Evolutionary conservation across 2,888 invertebrate genomes (phyloP), one percentile per base, ranked within the genome.

Genomic region (Octonoba sinensis): DNA sequence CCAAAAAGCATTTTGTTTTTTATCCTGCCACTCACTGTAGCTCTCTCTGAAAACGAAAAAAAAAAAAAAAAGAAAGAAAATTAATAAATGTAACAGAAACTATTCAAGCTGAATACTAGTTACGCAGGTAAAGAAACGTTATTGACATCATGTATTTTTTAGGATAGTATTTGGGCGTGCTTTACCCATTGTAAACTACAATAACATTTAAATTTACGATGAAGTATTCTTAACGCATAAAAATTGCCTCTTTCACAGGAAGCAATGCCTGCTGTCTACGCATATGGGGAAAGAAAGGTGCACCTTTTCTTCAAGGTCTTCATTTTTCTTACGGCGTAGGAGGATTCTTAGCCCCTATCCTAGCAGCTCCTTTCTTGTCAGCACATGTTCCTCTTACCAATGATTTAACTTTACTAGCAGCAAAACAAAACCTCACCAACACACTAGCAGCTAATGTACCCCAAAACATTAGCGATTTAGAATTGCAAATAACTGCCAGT

Each of bases 191-290:
- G 36, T 11, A 36, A 27, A 36, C 6, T 36, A 36, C 4, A 36
- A 36, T 36, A 36, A 11, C 36, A 11, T 36, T 36, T 8, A 27
- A 27, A 11, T 36, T 36, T 36, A 6, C 36, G 11, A 36, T 36
- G 11, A n/a, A n/a, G n/a, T 51, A n/a, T n/a, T n/a, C n/a, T 15
- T 15, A 15, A 59, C 4, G n/a, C n/a, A 6, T n/a, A 22, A 36
- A 36, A 4, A 36, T 36, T 11, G 8, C 11, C 36, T 36, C 8
- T 78, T 44, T 86, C 86, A 54, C 87, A 89, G 89, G 89, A 76
- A 89, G 89, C 20, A 90, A 89, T 85, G 88, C 88, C 15, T 86
- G 89, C 74, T 89, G 89, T 85, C 85, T 89, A 8, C 71, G 74
- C 15, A 71, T 82, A 4, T 82, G 82, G 82, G 72, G 76, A 20